Evolutionary conservation across 1,140 invertebrate species (phyloP), one percentile per base, ranked within the genome.

Genomic region (Hylyphantes graminicola): DNA sequence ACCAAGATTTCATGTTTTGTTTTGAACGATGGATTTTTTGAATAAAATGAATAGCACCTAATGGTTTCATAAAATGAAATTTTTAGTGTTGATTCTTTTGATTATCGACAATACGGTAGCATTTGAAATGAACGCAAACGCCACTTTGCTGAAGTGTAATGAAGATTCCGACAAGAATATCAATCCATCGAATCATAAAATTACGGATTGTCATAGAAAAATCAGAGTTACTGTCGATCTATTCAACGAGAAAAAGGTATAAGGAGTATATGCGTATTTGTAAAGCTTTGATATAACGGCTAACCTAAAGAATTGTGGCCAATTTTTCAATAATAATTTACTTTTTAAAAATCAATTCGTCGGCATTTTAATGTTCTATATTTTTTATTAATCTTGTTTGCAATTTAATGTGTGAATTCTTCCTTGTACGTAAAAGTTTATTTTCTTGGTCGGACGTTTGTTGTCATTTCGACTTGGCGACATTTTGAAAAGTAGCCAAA

Each of bases 201-300:
- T 76, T 11, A 19, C 50, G 11, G 59, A 76, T 10, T 76, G 74
- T 9, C 57, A 76, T 19, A 21, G 74, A 6, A 76, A 76, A 76
- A 76, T 76, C 7, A 21, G 74, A 4, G 7, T 76, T 13, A 76
- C 35, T 0, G 48, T 76, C 12, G 51, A 76, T 17, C 61, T 76
- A n/a, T n/a, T 11, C 9, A 76, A 76, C n/a, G 7, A 13, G 15
- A 19, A 64, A 51, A 76, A 76, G 74, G 74, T 76, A 76, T 19
- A 7, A 5, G 7, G 0, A 70, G 19, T 9, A 17, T 70, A 59
- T 9, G 35, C 35, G 35, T 35, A n/a, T n/a, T n/a, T n/a, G n/a
- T n/a, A n/a, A n/a, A n/a, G n/a, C 35, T 35, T 2, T 35, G 35
- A 35, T 35, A 35, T 35, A 35, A n/a, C n/a, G n/a, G n/a, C n/a